Conservation (phyloP, 2,113 vertebrate genomes). For the Agelaius tricolor region DNA sequence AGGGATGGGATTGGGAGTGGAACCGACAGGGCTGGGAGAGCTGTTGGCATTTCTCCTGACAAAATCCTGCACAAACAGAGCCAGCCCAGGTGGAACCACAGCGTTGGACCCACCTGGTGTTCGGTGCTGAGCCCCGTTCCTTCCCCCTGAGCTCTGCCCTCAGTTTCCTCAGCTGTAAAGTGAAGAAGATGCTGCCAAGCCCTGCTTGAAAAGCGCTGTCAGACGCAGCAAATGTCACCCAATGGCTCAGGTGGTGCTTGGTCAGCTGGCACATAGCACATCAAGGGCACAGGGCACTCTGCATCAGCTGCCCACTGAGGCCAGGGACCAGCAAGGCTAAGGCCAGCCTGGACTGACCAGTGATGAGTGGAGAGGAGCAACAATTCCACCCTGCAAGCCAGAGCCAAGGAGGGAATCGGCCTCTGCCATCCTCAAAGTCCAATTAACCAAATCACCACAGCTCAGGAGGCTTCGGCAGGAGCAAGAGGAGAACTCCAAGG, state of each 20-base stretch:
- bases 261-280: not conserved
- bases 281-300: not conserved
- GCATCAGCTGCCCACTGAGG: not conserved
- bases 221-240: not conserved
- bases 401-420: not conserved
- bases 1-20: constrained; percentile 15
- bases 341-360: not conserved
- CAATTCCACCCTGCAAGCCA: not conserved
- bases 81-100: not conserved
- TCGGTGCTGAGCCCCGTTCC: not conserved
- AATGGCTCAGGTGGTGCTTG: not conserved
- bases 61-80: not conserved
- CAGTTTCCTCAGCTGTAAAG: not conserved
- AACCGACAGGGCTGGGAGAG: not conserved
- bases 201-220: not conserved
- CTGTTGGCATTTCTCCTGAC: not conserved
- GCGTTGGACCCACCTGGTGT: not conserved
- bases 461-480: not conserved
- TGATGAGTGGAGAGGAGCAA: not conserved
- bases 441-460: not conserved
- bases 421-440: not conserved
- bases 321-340: not conserved
- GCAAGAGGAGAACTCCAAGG: not conserved
- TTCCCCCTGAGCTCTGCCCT: not conserved
- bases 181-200: not conserved